Evolutionary conservation across 1,140 invertebrate genomes (phyloP).

Genomic region (Eupristina koningsbergeri): DNA sequence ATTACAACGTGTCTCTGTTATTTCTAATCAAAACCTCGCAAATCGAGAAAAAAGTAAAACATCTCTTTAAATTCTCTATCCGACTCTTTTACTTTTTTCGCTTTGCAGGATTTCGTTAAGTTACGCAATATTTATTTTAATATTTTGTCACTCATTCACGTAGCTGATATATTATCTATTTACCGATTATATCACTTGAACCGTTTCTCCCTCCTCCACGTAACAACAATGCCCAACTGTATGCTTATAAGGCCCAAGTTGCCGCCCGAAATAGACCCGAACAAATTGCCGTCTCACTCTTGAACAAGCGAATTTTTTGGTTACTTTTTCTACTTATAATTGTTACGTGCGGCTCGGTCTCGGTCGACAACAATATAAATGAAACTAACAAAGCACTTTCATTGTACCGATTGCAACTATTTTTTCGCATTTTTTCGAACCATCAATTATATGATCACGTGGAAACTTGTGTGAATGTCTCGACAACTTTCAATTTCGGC

Average conservation of each 20-base stretch:
- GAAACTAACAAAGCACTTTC: background rate
- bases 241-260: slow-evolving; percentile 71
- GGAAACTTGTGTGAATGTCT: background rate
- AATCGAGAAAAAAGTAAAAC: slow-evolving; percentile 19
- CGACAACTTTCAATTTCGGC: background rate
- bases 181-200: slow-evolving; percentile 67
- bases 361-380: slow-evolving; percentile 5
- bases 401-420: slow-evolving; percentile 6
- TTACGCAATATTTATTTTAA: slow-evolving; percentile 20
- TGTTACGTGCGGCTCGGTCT: background rate
- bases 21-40: slow-evolving; percentile 44
- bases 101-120: background rate
- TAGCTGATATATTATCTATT: slow-evolving; percentile 65
- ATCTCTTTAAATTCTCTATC: background rate
- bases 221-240: slow-evolving; percentile 74
- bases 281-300: slow-evolving; percentile 51
- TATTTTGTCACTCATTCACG: slow-evolving; percentile 35
- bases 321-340: background rate
- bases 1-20: slow-evolving; percentile 55
- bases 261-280: slow-evolving; percentile 54
- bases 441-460: background rate
- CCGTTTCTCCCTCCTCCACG: slow-evolving; percentile 55
- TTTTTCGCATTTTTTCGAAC: background rate
- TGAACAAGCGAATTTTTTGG: background rate
- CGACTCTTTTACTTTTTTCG: background rate